Evolutionary conservation across 2,113 vertebrate species (phyloP).

Genomic region (Elaphurus davidianus): DNA sequence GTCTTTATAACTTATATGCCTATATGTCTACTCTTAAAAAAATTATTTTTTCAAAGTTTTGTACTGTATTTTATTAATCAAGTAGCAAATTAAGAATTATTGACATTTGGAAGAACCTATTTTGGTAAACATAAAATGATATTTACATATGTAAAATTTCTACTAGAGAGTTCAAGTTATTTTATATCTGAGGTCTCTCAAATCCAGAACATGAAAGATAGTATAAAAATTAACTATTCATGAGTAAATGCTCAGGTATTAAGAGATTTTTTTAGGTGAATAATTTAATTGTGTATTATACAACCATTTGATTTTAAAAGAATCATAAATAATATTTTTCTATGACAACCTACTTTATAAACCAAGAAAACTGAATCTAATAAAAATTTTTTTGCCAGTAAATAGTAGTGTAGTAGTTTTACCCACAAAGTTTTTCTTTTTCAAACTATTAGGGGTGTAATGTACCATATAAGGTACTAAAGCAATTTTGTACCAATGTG

Average conservation of each 20-base stretch:
- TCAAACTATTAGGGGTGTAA: conserved; percentile 42
- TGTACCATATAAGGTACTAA: conserved; percentile 65
- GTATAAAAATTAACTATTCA: not conserved
- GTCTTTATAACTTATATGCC: conserved; percentile 71
- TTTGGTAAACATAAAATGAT: conserved; percentile 34
- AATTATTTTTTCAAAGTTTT: conserved; percentile 33
- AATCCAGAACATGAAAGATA: not conserved
- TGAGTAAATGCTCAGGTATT: conserved; percentile 74
- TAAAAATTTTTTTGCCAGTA: conserved; percentile 57
- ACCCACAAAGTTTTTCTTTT: conserved; percentile 50
- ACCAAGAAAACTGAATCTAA: conserved; percentile 40
- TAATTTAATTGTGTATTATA: not conserved
- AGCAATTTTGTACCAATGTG: conserved; percentile 69
- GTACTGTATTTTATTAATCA: conserved; percentile 12
- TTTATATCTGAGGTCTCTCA: not conserved
- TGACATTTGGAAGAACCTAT: conserved; percentile 16
- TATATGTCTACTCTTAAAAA: conserved; percentile 40
- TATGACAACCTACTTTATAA: conserved; percentile 28
- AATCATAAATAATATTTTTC: conserved; percentile 43
- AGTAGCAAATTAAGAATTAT: conserved; percentile 17
- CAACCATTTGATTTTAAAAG: conserved; percentile 17
- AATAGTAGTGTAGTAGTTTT: conserved; percentile 65
- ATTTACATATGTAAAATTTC: not conserved
- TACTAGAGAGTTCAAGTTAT: not conserved
- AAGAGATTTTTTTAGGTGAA: conserved; percentile 19